Base-by-base conservation (phyloP, 1,140 invertebrate species). In the Drosophila mojavensis region DNA sequence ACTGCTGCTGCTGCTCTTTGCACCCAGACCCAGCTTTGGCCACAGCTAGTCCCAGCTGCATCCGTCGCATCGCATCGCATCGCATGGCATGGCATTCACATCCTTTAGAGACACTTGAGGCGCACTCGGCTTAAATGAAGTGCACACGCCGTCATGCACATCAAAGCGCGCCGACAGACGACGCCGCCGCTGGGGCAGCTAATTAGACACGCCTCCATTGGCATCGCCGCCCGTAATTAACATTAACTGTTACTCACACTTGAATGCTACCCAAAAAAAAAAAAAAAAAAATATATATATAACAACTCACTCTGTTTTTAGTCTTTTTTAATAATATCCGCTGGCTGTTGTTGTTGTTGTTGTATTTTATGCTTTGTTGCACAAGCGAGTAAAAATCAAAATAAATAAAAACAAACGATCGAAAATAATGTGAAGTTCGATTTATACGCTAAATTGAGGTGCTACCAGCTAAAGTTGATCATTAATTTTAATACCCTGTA, bases 71-170 rank as follows among this genome's bases (percentile, higher is more conserved):
- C 39, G 41, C 58, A 30, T 61, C 17, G n/a, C n/a, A n/a, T n/a
- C n/a, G n/a, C n/a, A n/a, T n/a, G n/a, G 59, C 43, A 24, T 61
- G 10, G 70, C 70, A 73, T 67, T 54, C 63, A 60, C 55, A 73
- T 73, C 70, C 70, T 81, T 88, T 76, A 72, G 84, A 83, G 84
- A 83, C 83, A 88, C 84, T 83, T 88, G 84, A 83, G 80, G 69
- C 71, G 73, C 83, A 89, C 83, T 88, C 84, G 79, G 68, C 84
- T 86, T 88, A 88, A 88, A 88, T 88, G 83, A 88, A 88, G 83
- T 88, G 83, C 83, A 88, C 70, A 88, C 84, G 83, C 79, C 77
- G 79, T 56, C 77, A 69, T 89, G 84, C 80, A 88, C 83, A 88
- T 88, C 83, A 88, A 88, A 88, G 83, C 50, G 43, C 17, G 70